These are phyloP conservation scores for Drosophila lacertosa DNA, from an alignment of 1,140 invertebrate genomes.

Conservation along the genomic window DNA sequence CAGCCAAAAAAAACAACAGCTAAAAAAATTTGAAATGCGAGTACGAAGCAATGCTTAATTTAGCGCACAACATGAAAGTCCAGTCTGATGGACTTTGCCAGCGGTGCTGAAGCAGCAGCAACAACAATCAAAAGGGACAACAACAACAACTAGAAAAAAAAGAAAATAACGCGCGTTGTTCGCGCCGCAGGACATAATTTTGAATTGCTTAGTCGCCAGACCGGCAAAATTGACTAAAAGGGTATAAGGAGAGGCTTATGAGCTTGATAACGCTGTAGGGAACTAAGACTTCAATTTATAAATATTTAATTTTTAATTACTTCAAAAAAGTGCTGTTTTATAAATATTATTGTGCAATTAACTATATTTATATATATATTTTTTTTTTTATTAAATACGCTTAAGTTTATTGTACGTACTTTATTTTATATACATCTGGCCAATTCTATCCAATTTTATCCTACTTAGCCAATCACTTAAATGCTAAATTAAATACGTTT, in stretches of 20 bases:
- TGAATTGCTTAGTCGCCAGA: constrained; percentile 60
- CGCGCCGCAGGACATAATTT: constrained; percentile 72
- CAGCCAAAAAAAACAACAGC: constrained; percentile 21
- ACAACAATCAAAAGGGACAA: not conserved
- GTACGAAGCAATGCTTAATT: constrained; percentile 72
- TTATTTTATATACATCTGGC: no score
- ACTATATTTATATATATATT: no score
- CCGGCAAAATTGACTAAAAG: constrained; percentile 10
- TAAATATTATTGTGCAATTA: not conserved
- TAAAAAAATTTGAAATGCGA: constrained; percentile 30
- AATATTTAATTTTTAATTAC: not conserved
- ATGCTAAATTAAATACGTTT: no score
- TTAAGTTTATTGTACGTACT: no score
- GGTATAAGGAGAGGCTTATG: not conserved
- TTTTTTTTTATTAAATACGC: no score
- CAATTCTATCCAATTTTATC: no score
- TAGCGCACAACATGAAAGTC: constrained; percentile 72
- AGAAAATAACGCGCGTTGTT: constrained; percentile 44
- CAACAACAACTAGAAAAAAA: constrained; percentile 35
- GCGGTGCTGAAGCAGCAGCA: constrained; percentile 24
- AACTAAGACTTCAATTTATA: not conserved
- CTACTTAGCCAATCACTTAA: no score
- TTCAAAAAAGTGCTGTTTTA: not conserved
- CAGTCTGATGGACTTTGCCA: constrained; percentile 36
- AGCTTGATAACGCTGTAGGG: not conserved